These are phyloP conservation scores for Idaea straminata DNA, from an alignment of 2,888 invertebrate genomes.

Conservation along the genomic window DNA sequence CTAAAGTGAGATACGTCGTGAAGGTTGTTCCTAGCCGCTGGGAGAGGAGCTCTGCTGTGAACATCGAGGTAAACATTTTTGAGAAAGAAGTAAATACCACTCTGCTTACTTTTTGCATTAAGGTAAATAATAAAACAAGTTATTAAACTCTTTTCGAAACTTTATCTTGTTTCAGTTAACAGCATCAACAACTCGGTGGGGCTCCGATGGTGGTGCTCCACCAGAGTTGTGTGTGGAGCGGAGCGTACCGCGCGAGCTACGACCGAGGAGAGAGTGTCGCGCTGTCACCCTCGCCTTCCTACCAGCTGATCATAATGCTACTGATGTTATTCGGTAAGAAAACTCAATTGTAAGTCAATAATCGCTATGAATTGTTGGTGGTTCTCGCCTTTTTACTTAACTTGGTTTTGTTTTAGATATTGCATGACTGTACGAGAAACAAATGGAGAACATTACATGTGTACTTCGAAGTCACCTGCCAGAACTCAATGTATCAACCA, in stretches of 20 bases:
- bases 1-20: conserved; percentile 63
- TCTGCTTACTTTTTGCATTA: no score
- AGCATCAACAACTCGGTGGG: conserved; percentile 66
- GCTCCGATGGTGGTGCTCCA: conserved; percentile 40
- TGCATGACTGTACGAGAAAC: conserved; percentile 59
- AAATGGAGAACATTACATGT: conserved; percentile 43
- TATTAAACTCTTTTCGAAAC: background rate
- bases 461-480: conserved; percentile 38
- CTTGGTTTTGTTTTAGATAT: conserved; percentile 47
- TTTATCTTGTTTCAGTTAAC: conserved; percentile 44
- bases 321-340: conserved; percentile 63
- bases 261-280: conserved; percentile 60
- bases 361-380: no score
- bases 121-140: no score
- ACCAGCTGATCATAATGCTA: conserved; percentile 63
- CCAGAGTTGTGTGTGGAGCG: conserved; percentile 64
- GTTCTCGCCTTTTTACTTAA: background rate
- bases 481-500: conserved; percentile 56
- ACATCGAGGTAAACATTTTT: conserved; percentile 50
- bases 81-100: no score
- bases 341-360: background rate
- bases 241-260: conserved; percentile 56
- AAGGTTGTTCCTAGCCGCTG: conserved; percentile 57
- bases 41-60: conserved; percentile 51
- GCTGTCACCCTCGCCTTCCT: conserved; percentile 67